Percentiles rank a stretch among this genome's conserved stretches.
Conservation (phyloP, 35 echinoderm and acorn worm species). For the Chiridota heheva region DNA sequence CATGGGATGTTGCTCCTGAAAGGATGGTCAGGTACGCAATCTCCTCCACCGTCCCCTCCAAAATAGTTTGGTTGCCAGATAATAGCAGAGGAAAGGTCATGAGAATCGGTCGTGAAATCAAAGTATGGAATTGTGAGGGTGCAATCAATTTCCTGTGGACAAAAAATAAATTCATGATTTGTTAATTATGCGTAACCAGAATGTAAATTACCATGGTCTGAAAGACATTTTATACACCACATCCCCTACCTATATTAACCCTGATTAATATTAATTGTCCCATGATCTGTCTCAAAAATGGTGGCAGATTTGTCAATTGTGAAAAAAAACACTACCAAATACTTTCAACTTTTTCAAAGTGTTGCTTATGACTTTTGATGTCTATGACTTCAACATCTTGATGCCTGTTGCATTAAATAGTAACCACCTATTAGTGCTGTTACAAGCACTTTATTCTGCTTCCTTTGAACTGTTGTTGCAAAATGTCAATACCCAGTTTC, state of each 20-base stretch:
- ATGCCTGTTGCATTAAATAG: too few relatives aligned
- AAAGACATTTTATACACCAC: not conserved
- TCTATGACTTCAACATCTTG: too few relatives aligned
- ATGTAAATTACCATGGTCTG: not conserved
- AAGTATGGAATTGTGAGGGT: constrained; percentile 86
- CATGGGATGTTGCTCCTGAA: constrained; percentile 64
- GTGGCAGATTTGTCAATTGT: too few relatives aligned
- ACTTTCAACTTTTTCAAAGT: too few relatives aligned
- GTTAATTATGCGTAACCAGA: too few relatives aligned
- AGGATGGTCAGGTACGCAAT: constrained; percentile 86
- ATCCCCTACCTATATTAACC: not conserved
- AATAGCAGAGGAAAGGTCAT: constrained; percentile 68
- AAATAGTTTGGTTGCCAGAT: constrained; percentile 98
- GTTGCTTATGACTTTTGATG: too few relatives aligned
- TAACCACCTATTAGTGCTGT: too few relatives aligned
- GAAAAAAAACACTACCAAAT: too few relatives aligned
- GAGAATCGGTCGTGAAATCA: constrained; percentile 89
- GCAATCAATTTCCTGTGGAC: constrained; percentile 92
- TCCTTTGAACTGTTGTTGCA: too few relatives aligned
- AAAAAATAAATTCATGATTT: not conserved
- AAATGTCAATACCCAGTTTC: too few relatives aligned
- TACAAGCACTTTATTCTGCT: too few relatives aligned
- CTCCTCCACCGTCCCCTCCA: constrained; percentile 72
- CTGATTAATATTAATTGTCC: not conserved
- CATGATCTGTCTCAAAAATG: not conserved